A percentile compares a stretch with the other conserved stretches of the same genome.
phyloP scores from a whole-genome alignment of 2,797 vertebrate genomes.

The Hyperoplus immaculatus region DNA sequence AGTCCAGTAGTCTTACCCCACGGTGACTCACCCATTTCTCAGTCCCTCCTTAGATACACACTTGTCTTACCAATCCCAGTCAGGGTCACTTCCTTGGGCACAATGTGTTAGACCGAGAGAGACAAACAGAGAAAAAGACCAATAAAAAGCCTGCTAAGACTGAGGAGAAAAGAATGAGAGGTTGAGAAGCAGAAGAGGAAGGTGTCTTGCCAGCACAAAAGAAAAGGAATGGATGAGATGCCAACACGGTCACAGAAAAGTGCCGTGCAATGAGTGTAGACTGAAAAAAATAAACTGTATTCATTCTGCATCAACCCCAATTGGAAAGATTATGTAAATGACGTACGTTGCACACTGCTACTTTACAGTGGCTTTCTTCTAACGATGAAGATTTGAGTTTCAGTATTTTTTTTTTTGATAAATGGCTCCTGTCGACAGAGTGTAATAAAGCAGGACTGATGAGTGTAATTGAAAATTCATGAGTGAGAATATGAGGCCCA shows the following conservation, averaged over 20 bases:
- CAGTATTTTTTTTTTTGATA: conserved; percentile 9
- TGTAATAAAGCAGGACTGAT: conserved; percentile 54
- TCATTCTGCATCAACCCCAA: conserved; percentile 10
- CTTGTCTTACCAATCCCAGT: neutral
- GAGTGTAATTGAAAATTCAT: conserved; percentile 60
- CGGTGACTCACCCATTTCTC: neutral
- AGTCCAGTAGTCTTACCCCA: neutral
- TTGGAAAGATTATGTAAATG: conserved; percentile 3
- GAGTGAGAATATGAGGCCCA: conserved; percentile 38
- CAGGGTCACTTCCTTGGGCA: neutral
- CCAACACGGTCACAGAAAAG: conserved; percentile 67
- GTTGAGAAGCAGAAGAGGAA: conserved; percentile 6
- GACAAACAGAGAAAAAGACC: conserved; percentile 14
- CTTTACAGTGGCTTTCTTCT: neutral
- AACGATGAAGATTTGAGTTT: neutral
- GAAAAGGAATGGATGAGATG: conserved; percentile 28
- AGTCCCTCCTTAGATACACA: neutral
- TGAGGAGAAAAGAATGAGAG: conserved; percentile 13
- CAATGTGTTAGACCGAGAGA: neutral
- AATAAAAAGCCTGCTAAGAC: conserved; percentile 9
- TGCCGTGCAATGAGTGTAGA: neutral
- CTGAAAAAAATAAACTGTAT: conserved; percentile 17
- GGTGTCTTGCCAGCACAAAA: neutral
- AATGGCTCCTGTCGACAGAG: conserved; percentile 24
- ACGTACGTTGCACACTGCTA: neutral